A percentile compares a stretch with the other conserved stretches of the same genome.
These are phyloP conservation scores for Struthio camelus DNA, from an alignment of 2,113 vertebrate species.

Conservation along the genomic window DNA sequence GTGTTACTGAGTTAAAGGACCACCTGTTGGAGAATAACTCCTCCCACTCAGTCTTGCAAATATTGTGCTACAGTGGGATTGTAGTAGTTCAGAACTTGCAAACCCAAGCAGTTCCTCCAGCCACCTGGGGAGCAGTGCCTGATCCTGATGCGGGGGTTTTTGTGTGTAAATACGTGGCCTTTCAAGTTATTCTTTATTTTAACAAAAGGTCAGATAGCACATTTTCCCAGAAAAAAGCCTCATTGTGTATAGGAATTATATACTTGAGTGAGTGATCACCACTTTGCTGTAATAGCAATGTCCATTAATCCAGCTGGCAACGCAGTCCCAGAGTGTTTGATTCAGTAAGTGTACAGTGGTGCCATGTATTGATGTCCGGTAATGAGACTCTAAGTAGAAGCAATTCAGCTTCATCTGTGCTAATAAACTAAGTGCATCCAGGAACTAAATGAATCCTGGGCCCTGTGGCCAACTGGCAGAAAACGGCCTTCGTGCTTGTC, in stretches of 20 bases:
- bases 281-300: neutral
- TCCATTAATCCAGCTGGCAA: neutral
- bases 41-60: neutral
- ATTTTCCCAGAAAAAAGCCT: neutral
- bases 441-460: neutral
- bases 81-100: neutral
- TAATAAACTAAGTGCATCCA: constrained; percentile 41
- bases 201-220: neutral
- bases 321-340: neutral
- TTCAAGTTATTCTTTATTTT: neutral
- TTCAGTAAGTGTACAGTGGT: neutral
- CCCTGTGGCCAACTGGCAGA: constrained; percentile 41
- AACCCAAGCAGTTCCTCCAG: neutral
- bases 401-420: neutral
- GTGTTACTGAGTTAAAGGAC: neutral
- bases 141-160: neutral
- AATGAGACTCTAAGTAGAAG: neutral
- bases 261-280: rapidly evolving
- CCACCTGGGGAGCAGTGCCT: rapidly evolving
- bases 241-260: neutral
- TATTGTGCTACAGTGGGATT: neutral
- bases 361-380: neutral
- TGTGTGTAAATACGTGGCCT: neutral
- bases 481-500: neutral
- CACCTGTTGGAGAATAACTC: neutral